Evolutionary conservation across 1,140 invertebrate genomes (phyloP).

Genomic region (Galleria mellonella): DNA sequence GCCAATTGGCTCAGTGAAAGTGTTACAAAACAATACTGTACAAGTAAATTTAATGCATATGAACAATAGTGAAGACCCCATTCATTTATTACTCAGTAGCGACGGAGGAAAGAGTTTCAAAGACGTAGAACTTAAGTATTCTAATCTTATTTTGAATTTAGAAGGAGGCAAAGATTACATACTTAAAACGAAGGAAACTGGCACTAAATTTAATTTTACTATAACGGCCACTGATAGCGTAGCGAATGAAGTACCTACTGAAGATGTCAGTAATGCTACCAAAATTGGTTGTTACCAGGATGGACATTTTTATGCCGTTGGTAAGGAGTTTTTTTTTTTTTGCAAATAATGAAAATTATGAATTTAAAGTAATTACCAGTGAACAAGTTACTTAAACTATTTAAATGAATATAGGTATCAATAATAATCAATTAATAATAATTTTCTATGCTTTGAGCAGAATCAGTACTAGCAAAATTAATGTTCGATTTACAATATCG

Average conservation of each 20-base stretch:
- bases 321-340: slow-evolving; percentile 43
- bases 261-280: slow-evolving; percentile 29
- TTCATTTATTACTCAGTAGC: slow-evolving; percentile 59
- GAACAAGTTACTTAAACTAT: no score
- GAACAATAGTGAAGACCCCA: slow-evolving; percentile 49
- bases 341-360: no score
- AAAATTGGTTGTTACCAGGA: slow-evolving; percentile 58
- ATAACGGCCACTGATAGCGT: slow-evolving; percentile 45
- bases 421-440: no score
- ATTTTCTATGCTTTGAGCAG: no score
- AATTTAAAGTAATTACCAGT: no score
- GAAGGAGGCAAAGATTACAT: slow-evolving; percentile 65
- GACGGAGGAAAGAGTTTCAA: slow-evolving; percentile 56
- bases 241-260: slow-evolving; percentile 36
- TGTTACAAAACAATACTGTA: slow-evolving; percentile 62
- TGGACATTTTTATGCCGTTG: slow-evolving; percentile 58
- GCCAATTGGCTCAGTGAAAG: slow-evolving; percentile 63
- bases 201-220: slow-evolving; percentile 65
- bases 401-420: no score
- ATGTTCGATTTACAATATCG: no score
- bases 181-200: slow-evolving; percentile 66
- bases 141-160: slow-evolving; percentile 53
- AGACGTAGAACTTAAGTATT: slow-evolving; percentile 55
- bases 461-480: no score
- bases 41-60: slow-evolving; percentile 60